Base-by-base conservation (phyloP, 2,888 invertebrate genomes). In the Crematogaster levior region DNA sequence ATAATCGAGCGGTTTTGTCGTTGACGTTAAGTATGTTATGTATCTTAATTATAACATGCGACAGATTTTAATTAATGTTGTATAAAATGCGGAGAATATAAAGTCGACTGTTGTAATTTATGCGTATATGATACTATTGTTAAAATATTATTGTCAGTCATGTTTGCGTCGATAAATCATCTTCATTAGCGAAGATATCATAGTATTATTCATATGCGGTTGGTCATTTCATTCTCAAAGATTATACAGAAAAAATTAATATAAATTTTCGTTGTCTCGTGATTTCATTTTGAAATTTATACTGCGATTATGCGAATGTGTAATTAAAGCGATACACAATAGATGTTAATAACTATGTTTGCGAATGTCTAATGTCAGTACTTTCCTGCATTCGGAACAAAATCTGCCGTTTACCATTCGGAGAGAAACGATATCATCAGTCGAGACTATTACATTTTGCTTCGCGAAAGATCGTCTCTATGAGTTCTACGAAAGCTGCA, bases 11-110 rank as follows among this genome's bases (percentile, higher is more conserved):
- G 5, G 1, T 27, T 4, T 53, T 40, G 9, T 12, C 48, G 4
- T 37, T 56, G 18, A 77, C 73, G 12, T 61, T 84, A 34, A 60
- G 73, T 75, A 51, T 61, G 15, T 24, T 84, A 24, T 82, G 72
- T 48, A 72, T 12, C 18, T 79, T 81, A 30, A 63, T 61, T 34
- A 12, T 43, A 15, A 68, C 60, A 12, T 21, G 58, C 15, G 21
- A 43, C 34, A 68, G 30, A 58, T 68, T 60, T 77, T 68, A 79
- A 79, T 15, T 70, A 53, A 51, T 18, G 37, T 40, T 61, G 46
- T 75, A 37, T 34, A 53, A 43, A 66, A 61, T 77, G 40, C n/a
- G 15, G n/a, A 48, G 24, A 56, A 68, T 56, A 56, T 34, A 53
- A 65, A 75, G 12, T 40, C 3, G 15, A 51, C 7, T 56, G 24